Percentiles rank a stretch among this genome's conserved stretches.
Evolutionary conservation across 35 echinoderm and acorn worm genomes (phyloP).

Genomic region (Hemicentrotus pulcherrimus): DNA sequence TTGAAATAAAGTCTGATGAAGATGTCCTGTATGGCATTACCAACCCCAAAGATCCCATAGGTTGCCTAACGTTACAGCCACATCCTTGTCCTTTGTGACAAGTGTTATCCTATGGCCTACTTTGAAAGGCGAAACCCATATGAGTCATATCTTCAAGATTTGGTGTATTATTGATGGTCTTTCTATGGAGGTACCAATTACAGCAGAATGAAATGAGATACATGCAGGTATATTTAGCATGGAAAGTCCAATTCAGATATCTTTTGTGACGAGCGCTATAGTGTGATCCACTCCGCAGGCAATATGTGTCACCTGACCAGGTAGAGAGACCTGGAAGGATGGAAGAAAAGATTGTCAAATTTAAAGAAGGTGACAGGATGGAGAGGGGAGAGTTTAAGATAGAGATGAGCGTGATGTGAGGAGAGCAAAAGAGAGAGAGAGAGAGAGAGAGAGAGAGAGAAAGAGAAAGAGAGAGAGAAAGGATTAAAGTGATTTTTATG

Average conservation of each 20-base stretch:
- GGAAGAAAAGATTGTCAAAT: background rate
- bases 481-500: too few species aligned
- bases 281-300: conserved; percentile 96
- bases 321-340: conserved; percentile 77
- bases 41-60: too few species aligned
- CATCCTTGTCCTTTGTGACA: too few species aligned
- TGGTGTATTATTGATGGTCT: background rate
- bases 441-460: too few species aligned
- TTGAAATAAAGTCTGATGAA: too few species aligned
- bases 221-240: background rate
- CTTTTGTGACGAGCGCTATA: conserved; percentile 68
- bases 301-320: conserved; percentile 80
- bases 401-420: background rate
- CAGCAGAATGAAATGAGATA: background rate
- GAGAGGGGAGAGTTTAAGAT: background rate
- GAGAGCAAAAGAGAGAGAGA: too few species aligned
- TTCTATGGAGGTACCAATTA: background rate
- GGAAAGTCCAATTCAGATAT: conserved; percentile 53
- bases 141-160: too few species aligned
- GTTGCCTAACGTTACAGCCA: too few species aligned
- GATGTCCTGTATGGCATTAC: too few species aligned
- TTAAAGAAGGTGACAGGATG: background rate
- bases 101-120: too few species aligned
- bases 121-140: too few species aligned
- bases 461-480: too few species aligned